phyloP scores from a whole-genome alignment of 1,140 invertebrate genomes.

The Panagrolaimus sp. region DNA sequence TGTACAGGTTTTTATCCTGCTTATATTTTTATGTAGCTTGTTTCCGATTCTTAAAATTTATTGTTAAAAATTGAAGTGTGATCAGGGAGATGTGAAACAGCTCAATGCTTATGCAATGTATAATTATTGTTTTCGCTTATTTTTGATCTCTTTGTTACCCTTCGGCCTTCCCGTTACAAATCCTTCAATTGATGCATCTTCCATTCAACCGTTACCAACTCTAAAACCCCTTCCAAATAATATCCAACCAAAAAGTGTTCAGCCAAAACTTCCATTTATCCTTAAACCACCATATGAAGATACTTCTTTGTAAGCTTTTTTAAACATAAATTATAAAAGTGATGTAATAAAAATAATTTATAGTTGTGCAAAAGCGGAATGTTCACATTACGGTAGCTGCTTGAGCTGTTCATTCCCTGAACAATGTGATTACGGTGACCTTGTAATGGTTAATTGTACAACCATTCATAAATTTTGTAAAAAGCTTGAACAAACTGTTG shows the following conservation, averaged over 20 bases:
- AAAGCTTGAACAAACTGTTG: constrained; percentile 66
- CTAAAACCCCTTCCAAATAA: not conserved
- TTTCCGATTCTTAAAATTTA: no score
- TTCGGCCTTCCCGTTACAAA: not conserved
- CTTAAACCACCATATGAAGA: not conserved
- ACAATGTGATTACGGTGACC: constrained; percentile 62
- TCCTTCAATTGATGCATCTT: not conserved
- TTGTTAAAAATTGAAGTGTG: no score
- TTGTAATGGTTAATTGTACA: constrained; percentile 60
- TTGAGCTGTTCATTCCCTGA: constrained; percentile 62
- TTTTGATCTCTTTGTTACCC: no score
- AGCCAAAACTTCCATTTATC: not conserved
- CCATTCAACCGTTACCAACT: not conserved
- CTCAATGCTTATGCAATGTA: no score
- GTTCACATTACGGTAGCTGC: constrained; percentile 57
- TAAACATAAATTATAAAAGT: no score
- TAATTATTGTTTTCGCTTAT: no score
- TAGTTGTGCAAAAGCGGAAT: constrained; percentile 40
- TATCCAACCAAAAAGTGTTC: not conserved
- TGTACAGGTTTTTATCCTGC: no score
- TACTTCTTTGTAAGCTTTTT: not conserved
- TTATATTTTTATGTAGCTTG: no score
- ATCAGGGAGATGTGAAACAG: no score
- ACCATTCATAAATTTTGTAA: constrained; percentile 23
- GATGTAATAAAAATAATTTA: constrained; percentile 5